A percentile compares a stretch with the other conserved stretches of the same genome.
Evolutionary conservation across 2,797 vertebrate genomes (phyloP).

Genomic region (Anguilla anguilla): DNA sequence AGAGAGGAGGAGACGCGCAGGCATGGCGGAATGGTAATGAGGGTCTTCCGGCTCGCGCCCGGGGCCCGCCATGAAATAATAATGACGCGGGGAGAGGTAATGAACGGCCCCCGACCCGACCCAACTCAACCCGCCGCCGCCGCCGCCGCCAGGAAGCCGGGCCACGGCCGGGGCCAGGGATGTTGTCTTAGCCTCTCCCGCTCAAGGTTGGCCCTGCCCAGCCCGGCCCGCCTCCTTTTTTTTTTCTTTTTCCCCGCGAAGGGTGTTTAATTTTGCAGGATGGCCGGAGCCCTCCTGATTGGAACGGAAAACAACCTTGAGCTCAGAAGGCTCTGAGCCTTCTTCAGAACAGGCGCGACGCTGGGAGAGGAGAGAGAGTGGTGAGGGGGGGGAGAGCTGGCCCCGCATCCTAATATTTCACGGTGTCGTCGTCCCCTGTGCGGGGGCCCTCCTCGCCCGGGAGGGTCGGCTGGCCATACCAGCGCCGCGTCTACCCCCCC

Average conservation of each 20-base stretch:
- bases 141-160: background rate
- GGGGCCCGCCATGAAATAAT: constrained; percentile 8
- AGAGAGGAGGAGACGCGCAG: background rate
- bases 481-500: background rate
- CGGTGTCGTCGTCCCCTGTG: constrained; percentile 50
- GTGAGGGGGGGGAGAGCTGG: constrained; percentile 55
- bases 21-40: background rate
- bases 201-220: constrained; percentile 10
- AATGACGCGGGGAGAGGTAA: constrained; percentile 5
- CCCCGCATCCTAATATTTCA: constrained; percentile 61
- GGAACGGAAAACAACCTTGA: constrained; percentile 66
- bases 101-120: background rate
- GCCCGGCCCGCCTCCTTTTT: background rate
- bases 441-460: constrained; percentile 49
- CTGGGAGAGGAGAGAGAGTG: background rate
- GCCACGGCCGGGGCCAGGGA: background rate
- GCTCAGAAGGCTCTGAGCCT: constrained; percentile 50
- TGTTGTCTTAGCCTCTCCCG: background rate
- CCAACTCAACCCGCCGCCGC: background rate
- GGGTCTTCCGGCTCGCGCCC: background rate
- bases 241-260: background rate
- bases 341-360: background rate
- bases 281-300: constrained; percentile 59
- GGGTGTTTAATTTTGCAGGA: constrained; percentile 59
- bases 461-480: background rate